These are phyloP conservation scores for Phalacrocorax carbo DNA, from an alignment of 2,113 vertebrate genomes.

Conservation along the genomic window DNA sequence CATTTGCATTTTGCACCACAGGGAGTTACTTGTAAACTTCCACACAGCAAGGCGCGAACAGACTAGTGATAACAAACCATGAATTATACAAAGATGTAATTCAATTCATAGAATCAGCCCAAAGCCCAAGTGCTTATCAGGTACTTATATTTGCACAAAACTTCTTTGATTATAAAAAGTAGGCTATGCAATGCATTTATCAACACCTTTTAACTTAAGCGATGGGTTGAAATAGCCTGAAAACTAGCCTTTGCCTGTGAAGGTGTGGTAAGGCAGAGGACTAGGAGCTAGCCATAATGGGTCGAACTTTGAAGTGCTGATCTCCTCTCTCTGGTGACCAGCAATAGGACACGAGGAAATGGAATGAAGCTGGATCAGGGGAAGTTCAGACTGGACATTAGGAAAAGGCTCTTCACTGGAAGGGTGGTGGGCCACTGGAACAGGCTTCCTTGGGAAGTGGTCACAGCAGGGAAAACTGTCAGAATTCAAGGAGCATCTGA, in stretches of 20 bases:
- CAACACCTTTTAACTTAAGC: background rate
- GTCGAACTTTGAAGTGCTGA: background rate
- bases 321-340: background rate
- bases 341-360: rapidly evolving
- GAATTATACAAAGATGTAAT: background rate
- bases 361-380: rapidly evolving
- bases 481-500: background rate
- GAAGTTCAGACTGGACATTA: background rate
- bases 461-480: background rate
- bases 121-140: background rate
- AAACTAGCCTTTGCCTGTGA: background rate
- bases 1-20: background rate
- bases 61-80: background rate
- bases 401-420: background rate
- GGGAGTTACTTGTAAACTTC: conserved; percentile 23
- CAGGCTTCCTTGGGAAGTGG: background rate
- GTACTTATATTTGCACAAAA: background rate
- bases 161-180: background rate
- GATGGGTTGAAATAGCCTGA: background rate
- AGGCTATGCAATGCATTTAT: background rate
- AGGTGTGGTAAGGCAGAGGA: background rate
- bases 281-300: background rate
- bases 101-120: background rate
- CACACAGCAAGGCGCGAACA: background rate
- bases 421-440: rapidly evolving